These are phyloP conservation scores for Orchesella cincta DNA, from an alignment of 1,140 invertebrate genomes.

Conservation along the genomic window DNA sequence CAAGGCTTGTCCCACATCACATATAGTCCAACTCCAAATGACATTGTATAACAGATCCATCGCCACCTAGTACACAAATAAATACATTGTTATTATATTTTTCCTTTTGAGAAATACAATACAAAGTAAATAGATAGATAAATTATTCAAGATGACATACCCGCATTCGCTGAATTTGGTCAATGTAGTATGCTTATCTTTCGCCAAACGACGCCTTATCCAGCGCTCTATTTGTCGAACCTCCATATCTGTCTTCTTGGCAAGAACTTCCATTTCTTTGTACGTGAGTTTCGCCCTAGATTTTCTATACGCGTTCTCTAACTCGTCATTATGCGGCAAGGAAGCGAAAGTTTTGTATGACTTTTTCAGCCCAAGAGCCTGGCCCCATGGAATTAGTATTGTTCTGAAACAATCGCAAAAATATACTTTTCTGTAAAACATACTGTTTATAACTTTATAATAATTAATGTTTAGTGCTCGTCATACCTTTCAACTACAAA, in stretches of 20 bases:
- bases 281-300: conserved; percentile 71
- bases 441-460: too few relatives aligned
- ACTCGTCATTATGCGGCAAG: conserved; percentile 63
- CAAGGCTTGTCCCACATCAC: conserved; percentile 90
- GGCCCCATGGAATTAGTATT: conserved; percentile 74
- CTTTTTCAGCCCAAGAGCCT: conserved; percentile 74
- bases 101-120: background rate
- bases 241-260: conserved; percentile 84
- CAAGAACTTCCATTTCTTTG: conserved; percentile 73
- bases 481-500: conserved; percentile 78
- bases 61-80: conserved; percentile 69
- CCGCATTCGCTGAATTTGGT: conserved; percentile 90
- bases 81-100: background rate
- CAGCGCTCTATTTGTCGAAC: conserved; percentile 87
- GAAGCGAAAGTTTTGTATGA: conserved; percentile 71
- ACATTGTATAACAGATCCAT: conserved; percentile 80
- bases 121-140: background rate
- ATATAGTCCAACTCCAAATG: conserved; percentile 79
- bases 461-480: background rate
- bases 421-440: too few relatives aligned
- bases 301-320: conserved; percentile 72
- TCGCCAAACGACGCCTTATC: conserved; percentile 76
- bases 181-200: conserved; percentile 83
- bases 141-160: conserved; percentile 53
- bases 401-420: conserved; percentile 68